These are phyloP conservation scores for Poeciliopsis turrubarensis DNA, from an alignment of 2,113 vertebrate genomes.

Conservation along the genomic window DNA sequence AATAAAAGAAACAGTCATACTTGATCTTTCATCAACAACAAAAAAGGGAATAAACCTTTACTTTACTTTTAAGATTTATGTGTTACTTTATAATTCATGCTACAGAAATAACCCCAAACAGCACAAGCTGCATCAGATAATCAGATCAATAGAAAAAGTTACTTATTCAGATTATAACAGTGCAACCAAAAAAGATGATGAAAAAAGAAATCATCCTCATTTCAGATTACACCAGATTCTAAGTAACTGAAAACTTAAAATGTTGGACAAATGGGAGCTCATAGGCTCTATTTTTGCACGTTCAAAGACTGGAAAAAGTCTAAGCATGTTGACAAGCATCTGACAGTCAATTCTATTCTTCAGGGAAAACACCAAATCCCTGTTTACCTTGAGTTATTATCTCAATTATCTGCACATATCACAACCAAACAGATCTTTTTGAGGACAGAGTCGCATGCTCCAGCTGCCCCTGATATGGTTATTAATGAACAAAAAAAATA, in stretches of 20 bases:
- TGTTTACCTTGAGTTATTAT: constrained; percentile 72
- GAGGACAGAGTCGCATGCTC: constrained; percentile 15
- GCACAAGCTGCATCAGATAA: background rate
- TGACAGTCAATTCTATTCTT: constrained; percentile 34
- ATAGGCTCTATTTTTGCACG: background rate
- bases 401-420: constrained; percentile 58
- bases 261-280: background rate
- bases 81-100: background rate
- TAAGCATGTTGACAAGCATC: constrained; percentile 23
- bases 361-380: constrained; percentile 42
- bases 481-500: constrained; percentile 22
- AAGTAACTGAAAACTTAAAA: background rate
- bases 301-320: background rate
- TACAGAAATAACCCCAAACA: background rate
- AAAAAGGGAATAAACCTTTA: background rate
- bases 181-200: background rate
- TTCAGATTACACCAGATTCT: no score
- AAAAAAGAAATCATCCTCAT: no score
- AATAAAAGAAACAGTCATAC: background rate
- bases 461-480: constrained; percentile 20
- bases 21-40: background rate
- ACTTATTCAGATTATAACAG: background rate
- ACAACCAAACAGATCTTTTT: constrained; percentile 36
- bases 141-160: background rate
- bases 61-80: background rate